phyloP scores from a whole-genome alignment of 2,797 vertebrate species.

The Coregonus suidteri region DNA sequence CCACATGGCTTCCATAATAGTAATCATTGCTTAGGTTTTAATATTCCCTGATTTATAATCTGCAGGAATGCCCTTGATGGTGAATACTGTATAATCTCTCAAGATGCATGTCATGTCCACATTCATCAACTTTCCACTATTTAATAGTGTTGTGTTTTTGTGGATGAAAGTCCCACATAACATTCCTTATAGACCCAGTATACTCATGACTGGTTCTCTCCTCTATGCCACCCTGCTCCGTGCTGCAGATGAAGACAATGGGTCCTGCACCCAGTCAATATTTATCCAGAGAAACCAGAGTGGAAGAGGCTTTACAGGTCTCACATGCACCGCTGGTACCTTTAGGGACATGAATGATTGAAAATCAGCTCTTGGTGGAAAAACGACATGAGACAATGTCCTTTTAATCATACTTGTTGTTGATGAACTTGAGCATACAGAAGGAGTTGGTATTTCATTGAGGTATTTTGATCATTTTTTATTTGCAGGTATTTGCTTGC shows the following conservation, averaged over 20 bases:
- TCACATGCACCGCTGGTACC: background rate
- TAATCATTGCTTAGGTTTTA: background rate
- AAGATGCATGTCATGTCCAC: background rate
- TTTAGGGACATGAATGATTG: background rate
- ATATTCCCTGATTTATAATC: background rate
- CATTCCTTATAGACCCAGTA: slow-evolving; percentile 28
- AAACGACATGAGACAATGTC: background rate
- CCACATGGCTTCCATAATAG: slow-evolving; percentile 39
- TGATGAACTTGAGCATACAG: background rate
- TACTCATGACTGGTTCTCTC: background rate
- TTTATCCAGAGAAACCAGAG: background rate
- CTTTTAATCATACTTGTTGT: background rate
- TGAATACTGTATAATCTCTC: background rate
- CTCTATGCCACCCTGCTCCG: background rate
- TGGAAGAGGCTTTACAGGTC: background rate
- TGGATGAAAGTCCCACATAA: slow-evolving; percentile 45
- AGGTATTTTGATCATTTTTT: background rate
- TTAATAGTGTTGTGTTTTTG: slow-evolving; percentile 19
- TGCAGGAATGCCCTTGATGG: background rate
- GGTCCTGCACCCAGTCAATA: background rate
- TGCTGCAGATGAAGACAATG: background rate
- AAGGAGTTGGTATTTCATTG: background rate
- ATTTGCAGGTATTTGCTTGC: background rate
- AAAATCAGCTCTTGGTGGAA: background rate
- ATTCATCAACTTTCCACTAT: background rate